Evolutionary conservation across 2,113 vertebrate genomes (phyloP).

Genomic region (Macrotus californicus): DNA sequence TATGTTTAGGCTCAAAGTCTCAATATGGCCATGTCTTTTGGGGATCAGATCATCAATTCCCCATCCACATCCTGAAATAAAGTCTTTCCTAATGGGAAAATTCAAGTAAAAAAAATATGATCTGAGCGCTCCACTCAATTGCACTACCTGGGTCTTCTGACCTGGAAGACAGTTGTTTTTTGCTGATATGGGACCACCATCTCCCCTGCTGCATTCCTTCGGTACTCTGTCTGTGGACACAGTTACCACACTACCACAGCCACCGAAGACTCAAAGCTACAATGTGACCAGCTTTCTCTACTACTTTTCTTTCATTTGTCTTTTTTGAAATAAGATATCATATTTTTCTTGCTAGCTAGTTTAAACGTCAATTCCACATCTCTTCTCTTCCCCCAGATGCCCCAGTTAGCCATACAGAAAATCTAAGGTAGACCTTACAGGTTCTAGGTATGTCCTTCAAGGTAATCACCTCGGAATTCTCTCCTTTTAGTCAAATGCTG

Average conservation of each 20-base stretch:
- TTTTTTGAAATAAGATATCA: background rate
- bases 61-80: background rate
- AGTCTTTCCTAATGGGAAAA: background rate
- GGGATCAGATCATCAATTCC: background rate
- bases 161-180: background rate
- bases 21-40: background rate
- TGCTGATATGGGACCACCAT: background rate
- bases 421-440: background rate
- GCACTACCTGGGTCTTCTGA: background rate
- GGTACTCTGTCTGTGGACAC: background rate
- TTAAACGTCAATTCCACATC: background rate
- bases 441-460: background rate
- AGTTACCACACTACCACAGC: background rate
- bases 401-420: slow-evolving; percentile 3
- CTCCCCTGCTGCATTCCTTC: background rate
- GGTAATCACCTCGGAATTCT: background rate
- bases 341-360: slow-evolving; percentile 23
- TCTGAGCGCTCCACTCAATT: background rate
- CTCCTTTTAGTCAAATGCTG: background rate
- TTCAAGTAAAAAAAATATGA: background rate
- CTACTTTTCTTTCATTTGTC: background rate
- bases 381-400: background rate
- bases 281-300: background rate
- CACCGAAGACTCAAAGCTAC: background rate
- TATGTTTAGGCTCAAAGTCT: background rate